Percentiles rank a stretch among this genome's conserved stretches.
phyloP scores from a whole-genome alignment of 2,797 vertebrate species.

The Muraenolepis orangiensis region DNA sequence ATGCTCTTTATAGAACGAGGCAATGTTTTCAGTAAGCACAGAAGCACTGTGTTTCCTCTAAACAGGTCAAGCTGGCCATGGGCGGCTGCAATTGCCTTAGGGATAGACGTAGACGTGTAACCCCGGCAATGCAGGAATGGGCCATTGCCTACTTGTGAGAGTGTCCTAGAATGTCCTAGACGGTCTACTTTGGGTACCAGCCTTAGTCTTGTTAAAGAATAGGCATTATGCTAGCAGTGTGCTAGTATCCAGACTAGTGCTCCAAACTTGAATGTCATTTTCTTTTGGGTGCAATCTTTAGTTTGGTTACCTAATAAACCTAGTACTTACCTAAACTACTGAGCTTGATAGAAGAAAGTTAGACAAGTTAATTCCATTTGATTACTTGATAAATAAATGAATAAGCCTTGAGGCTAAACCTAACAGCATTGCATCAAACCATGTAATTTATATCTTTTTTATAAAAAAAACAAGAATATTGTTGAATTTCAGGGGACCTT shows the following conservation, averaged over 20 bases:
- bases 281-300: too few relatives aligned
- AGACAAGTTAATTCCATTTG: not conserved
- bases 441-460: not conserved
- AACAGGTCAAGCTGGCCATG: constrained; percentile 42
- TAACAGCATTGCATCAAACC: not conserved
- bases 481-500: too few relatives aligned
- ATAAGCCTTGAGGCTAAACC: not conserved
- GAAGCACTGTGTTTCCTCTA: constrained; percentile 47
- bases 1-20: constrained; percentile 49
- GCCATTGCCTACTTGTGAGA: not conserved
- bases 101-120: constrained; percentile 4
- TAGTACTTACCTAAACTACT: not conserved
- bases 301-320: not conserved
- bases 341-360: not conserved
- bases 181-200: not conserved
- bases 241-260: not conserved
- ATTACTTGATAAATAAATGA: not conserved
- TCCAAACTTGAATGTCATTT: not conserved
- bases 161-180: constrained; percentile 14
- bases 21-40: constrained; percentile 61
- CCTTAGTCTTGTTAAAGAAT: constrained; percentile 13
- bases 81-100: not conserved
- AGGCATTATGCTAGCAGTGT: not conserved
- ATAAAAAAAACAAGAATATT: too few relatives aligned
- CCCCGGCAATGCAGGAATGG: constrained; percentile 5